Evolutionary conservation across 2,888 invertebrate species (phyloP).

Genomic region (Dryocosmus kuriphilus): DNA sequence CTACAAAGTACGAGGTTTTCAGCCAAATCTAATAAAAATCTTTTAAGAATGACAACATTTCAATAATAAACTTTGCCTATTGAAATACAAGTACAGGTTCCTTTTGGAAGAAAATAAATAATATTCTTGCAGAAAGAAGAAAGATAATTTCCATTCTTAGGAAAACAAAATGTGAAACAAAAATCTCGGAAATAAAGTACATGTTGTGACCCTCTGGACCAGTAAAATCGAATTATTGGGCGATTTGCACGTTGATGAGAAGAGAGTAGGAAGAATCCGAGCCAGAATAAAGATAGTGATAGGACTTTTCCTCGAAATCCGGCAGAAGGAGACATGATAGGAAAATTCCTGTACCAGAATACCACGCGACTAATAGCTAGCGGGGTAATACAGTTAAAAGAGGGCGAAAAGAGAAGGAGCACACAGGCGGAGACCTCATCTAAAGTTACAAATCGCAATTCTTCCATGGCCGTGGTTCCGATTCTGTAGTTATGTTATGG

Average conservation of each 20-base stretch:
- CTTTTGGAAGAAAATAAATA: no score
- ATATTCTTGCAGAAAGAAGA: no score
- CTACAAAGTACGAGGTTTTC: no score
- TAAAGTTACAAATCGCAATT: constrained; percentile 78
- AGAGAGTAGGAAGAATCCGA: background rate
- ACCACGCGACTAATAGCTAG: constrained; percentile 41
- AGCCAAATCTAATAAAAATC: no score
- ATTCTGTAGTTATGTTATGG: constrained; percentile 77
- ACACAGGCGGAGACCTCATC: constrained; percentile 71
- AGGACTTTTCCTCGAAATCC: constrained; percentile 55
- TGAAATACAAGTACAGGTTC: no score
- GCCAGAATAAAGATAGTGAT: constrained; percentile 5
- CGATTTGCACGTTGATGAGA: constrained; percentile 29
- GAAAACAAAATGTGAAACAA: background rate
- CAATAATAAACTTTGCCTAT: no score
- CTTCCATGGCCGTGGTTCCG: constrained; percentile 77
- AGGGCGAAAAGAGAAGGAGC: constrained; percentile 54
- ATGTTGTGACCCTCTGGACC: background rate
- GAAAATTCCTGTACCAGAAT: constrained; percentile 61
- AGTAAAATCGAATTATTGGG: background rate
- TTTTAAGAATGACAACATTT: no score
- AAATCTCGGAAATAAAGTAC: background rate
- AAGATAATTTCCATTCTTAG: no score
- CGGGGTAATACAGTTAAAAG: constrained; percentile 66
- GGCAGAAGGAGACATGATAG: constrained; percentile 60